Percentiles rank a stretch among this genome's conserved stretches.
Conservation (phyloP, 1,140 invertebrate species). For the Brachionus calyciflorus region DNA sequence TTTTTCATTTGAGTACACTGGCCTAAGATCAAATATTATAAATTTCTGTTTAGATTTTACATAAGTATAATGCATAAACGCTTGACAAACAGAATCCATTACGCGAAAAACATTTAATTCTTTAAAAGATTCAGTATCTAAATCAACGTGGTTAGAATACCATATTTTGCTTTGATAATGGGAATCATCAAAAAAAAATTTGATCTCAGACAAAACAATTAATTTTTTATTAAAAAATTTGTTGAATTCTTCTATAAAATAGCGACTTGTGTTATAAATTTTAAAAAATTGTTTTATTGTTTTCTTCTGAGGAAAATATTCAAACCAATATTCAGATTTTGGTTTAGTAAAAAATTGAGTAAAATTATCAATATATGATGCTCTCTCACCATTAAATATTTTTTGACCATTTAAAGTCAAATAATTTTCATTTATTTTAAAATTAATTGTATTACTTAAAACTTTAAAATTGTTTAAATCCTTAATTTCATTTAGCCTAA, state of each 20-base stretch:
- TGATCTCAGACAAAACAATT: neutral
- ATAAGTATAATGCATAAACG: neutral
- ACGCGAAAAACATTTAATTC: neutral
- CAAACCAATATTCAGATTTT: neutral
- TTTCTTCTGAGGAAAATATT: neutral
- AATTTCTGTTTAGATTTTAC: neutral
- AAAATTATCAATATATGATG: neutral
- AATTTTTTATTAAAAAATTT: neutral
- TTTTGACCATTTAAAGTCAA: no score
- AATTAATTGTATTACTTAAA: no score
- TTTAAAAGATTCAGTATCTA: neutral
- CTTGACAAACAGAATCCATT: neutral
- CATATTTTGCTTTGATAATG: neutral
- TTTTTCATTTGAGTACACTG: neutral
- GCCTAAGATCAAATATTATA: neutral
- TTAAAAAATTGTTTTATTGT: neutral
- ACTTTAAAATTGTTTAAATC: no score
- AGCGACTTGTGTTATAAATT: neutral
- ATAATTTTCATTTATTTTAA: no score
- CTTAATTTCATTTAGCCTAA: no score
- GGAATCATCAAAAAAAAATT: neutral
- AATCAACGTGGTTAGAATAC: neutral
- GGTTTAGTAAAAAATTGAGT: neutral
- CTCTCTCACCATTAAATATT: neutral
- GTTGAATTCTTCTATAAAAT: neutral